A percentile compares a stretch with the other conserved stretches of the same genome.
These are phyloP conservation scores for Cremastinae sp. DNA, from an alignment of 2,888 invertebrate species.

Conservation along the genomic window DNA sequence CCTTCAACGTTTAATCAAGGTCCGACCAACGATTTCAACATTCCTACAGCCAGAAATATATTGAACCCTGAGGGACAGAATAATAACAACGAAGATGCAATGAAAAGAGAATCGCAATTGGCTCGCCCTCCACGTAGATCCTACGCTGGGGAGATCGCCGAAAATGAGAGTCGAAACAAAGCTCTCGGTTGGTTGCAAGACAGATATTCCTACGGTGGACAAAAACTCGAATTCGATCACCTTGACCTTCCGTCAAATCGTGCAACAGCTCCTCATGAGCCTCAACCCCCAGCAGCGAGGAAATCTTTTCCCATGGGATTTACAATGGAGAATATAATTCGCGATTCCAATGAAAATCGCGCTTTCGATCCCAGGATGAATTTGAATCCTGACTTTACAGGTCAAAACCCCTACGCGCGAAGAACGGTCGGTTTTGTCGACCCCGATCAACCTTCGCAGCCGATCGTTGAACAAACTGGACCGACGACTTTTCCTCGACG, in stretches of 20 bases:
- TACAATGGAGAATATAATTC: conserved; percentile 55
- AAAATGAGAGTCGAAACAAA: conserved; percentile 62
- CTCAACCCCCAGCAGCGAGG: conserved; percentile 6
- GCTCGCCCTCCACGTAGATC: conserved; percentile 11
- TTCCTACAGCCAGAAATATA: conserved; percentile 19
- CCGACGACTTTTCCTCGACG: conserved; percentile 45
- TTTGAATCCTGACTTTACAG: conserved; percentile 47
- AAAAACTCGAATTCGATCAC: conserved; percentile 17
- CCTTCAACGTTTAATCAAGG: conserved; percentile 49
- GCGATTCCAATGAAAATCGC: conserved; percentile 53
- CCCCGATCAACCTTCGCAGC: conserved; percentile 11
- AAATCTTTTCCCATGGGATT: conserved; percentile 66
- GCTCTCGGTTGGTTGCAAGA: conserved; percentile 72
- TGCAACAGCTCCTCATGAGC: conserved; percentile 7
- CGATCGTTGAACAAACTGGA: conserved; percentile 19
- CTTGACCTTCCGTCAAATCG: conserved; percentile 14
- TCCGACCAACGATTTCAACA: conserved; percentile 12
- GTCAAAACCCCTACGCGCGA: conserved; percentile 19
- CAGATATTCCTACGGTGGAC: conserved; percentile 67
- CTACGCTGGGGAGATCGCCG: conserved; percentile 56
- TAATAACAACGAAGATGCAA: not conserved
- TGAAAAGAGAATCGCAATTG: conserved; percentile 16
- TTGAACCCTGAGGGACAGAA: conserved; percentile 4
- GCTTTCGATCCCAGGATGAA: conserved; percentile 44
- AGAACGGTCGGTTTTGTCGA: conserved; percentile 49